Base-by-base conservation (phyloP, 2,888 invertebrate genomes). In the Brachycybe producta region DNA sequence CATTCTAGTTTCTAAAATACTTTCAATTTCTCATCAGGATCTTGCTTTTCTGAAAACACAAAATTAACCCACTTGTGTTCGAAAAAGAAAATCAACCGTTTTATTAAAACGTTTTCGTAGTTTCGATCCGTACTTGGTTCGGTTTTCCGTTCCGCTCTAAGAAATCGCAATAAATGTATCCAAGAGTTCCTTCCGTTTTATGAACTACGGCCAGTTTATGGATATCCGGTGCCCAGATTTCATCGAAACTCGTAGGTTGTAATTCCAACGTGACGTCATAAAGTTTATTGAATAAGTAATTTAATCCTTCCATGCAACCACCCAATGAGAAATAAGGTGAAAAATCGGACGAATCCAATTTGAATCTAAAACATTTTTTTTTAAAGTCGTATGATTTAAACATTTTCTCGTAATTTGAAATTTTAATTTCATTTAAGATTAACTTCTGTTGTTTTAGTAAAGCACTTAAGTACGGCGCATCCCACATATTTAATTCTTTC, bases 101-200 rank as follows among this genome's bases (percentile, higher is more conserved):
- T 32, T 7, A 15, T 11, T 5, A 7, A 7, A 8, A 17, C 5
- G 36, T 36, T 36, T 5, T 36, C 5, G 35, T 5, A 19, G 46
- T 48, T 34, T 51, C 42, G 13, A 19, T n/a, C n/a, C 48, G 49
- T 39, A 64, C 64, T 61, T 94, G 94, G 67, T 86, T 82, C 4
- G 88, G 85, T 70, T 98, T 98, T n/a, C 83, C 83, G 23, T 75
- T 70, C 47, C 94, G 73, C 68, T 88, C 87, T 64, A 85, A 97
- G 62, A 98, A 82, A 71, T 99, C 98, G 67, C 97, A 94, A 70
- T 97, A 98, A 60, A 98, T 91, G 63, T 87, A 78, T 0, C 98
- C 98, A 28, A 98, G 70, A 11, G 83, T 65, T 1, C 85, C 85
- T 62, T 88, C 84, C 0, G 67, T 71, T 60, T 84, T 81, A 61